Conservation (phyloP, 2,113 vertebrate genomes). For the Pithys albifrons region DNA sequence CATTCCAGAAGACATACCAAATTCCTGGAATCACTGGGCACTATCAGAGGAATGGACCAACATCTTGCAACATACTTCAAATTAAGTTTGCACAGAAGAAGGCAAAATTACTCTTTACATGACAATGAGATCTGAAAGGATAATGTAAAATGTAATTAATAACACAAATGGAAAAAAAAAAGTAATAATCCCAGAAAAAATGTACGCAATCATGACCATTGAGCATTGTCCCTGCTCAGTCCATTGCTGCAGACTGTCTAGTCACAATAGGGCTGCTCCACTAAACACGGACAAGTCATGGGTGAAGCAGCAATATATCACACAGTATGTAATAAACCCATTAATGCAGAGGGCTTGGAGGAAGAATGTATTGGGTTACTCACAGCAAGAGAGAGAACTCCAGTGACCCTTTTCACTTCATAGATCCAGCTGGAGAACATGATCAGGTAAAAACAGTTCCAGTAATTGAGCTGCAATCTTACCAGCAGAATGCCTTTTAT, state of each 20-base stretch:
- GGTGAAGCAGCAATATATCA: not conserved
- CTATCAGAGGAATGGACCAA: not conserved
- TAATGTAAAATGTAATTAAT: not conserved
- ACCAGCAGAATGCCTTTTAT: not conserved
- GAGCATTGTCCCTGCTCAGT: not conserved
- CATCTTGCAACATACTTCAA: not conserved
- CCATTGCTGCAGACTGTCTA: not conserved
- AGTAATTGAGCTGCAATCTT: not conserved
- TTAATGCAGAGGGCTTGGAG: not conserved
- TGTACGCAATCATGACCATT: not conserved
- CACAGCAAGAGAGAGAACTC: not conserved
- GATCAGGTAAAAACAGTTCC: not conserved
- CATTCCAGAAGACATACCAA: not conserved
- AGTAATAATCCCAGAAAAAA: not conserved
- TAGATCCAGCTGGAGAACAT: not conserved
- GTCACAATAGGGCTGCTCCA: not conserved
- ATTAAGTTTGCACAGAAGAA: not conserved
- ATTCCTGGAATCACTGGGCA: not conserved
- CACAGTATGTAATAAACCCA: not conserved
- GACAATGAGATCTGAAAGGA: not conserved
- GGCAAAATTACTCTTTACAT: not conserved
- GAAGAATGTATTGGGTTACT: not conserved
- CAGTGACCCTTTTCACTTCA: not conserved
- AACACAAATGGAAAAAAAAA: not conserved
- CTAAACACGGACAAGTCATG: too few species aligned